Evolutionary conservation across 2,113 vertebrate species (phyloP).

Genomic region (Notiomystis cincta): DNA sequence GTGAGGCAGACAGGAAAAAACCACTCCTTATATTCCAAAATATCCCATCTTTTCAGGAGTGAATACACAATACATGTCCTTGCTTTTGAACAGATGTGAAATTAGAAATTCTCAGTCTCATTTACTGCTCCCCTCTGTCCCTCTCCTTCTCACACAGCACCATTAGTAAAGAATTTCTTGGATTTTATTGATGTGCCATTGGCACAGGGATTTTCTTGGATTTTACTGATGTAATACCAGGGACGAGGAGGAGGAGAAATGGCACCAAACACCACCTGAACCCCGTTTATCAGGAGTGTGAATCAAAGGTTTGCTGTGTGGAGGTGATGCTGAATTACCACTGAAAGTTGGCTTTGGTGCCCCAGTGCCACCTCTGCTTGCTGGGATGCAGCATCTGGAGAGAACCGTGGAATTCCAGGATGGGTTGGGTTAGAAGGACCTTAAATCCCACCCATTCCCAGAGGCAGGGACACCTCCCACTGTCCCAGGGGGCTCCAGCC

Average conservation of each 20-base stretch:
- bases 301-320: background rate
- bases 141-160: background rate
- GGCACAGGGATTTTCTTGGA: background rate
- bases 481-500: accelerated
- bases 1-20: background rate
- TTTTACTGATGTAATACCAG: background rate
- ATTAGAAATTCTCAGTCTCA: background rate
- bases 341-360: background rate
- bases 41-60: background rate
- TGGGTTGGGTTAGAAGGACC: background rate
- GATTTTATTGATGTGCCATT: background rate
- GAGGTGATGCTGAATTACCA: background rate
- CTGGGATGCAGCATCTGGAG: background rate
- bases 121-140: background rate
- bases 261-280: background rate
- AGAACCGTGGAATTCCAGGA: background rate
- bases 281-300: background rate
- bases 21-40: background rate
- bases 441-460: background rate
- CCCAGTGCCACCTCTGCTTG: background rate
- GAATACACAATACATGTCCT: accelerated
- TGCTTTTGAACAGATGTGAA: background rate
- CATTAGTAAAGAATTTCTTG: background rate
- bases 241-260: background rate
- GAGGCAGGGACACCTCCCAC: background rate